Evolutionary conservation across 1,140 invertebrate species (phyloP).

Genomic region (Carposina sasakii): DNA sequence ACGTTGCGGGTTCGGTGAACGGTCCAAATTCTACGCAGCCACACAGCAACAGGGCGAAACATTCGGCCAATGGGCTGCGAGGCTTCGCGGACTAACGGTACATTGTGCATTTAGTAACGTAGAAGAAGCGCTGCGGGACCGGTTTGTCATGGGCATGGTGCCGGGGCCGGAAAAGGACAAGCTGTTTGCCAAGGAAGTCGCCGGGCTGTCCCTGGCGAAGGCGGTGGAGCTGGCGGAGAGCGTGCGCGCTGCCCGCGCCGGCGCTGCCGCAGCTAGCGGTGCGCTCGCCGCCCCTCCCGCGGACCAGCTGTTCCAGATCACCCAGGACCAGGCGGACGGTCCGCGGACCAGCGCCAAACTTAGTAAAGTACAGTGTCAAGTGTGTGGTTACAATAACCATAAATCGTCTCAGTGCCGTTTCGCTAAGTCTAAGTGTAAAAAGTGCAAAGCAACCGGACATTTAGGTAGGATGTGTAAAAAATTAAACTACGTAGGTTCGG

Average conservation of each 20-base stretch:
- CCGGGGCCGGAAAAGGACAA: not conserved
- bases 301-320: not conserved
- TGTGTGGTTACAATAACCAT: not conserved
- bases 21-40: conserved; percentile 4
- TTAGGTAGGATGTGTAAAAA: not conserved
- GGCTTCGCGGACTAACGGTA: not conserved
- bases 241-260: not conserved
- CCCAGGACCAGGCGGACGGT: not conserved
- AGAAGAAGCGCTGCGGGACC: not conserved
- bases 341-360: not conserved
- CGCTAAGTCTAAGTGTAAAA: not conserved
- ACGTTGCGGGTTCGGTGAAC: conserved; percentile 2
- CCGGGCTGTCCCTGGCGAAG: not conserved
- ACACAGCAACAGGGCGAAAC: not conserved
- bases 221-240: conserved; percentile 1
- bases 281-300: not conserved
- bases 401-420: not conserved
- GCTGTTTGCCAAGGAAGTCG: not conserved
- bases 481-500: not conserved
- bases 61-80: not conserved
- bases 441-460: not conserved
- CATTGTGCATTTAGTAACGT: not conserved
- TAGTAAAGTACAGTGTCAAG: not conserved
- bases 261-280: not conserved
- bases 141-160: not conserved